Conservation (phyloP, 2,888 invertebrate species). For the Zaprionus obscuricornis region DNA sequence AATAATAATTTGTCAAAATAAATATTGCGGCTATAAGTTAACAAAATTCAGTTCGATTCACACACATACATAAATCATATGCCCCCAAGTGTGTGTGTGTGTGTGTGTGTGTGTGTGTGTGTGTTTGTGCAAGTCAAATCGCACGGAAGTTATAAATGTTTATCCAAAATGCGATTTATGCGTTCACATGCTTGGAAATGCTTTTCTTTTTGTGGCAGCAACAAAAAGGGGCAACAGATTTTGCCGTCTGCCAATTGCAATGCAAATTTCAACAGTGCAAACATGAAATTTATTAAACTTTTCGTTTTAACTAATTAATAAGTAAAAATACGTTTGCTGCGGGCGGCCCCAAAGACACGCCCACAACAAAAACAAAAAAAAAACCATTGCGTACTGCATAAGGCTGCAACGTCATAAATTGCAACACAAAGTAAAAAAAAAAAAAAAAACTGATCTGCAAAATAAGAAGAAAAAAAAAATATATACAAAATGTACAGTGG, state of each 20-base stretch:
- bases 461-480: conserved; percentile 9
- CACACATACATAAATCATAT: conserved; percentile 5
- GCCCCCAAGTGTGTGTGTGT: conserved; percentile 23
- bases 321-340: conserved; percentile 58
- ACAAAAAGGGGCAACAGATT: conserved; percentile 24
- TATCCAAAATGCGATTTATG: conserved; percentile 65
- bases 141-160: conserved; percentile 61
- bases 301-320: conserved; percentile 70
- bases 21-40: conserved; percentile 55
- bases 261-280: conserved; percentile 65
- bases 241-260: conserved; percentile 14
- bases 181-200: too few species aligned
- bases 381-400: conserved; percentile 29
- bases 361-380: conserved; percentile 16
- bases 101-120: conserved; percentile 6
- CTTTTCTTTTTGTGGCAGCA: too few species aligned
- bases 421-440: conserved; percentile 24
- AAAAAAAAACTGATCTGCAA: conserved; percentile 39
- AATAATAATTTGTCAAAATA: conserved; percentile 69
- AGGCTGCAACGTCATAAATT: conserved; percentile 67
- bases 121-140: conserved; percentile 22
- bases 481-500: conserved; percentile 52
- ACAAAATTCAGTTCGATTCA: background rate
- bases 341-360: conserved; percentile 57
- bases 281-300: conserved; percentile 60